phyloP scores from a whole-genome alignment of 2,888 invertebrate genomes.

The Ditylenchus weischeri region DNA sequence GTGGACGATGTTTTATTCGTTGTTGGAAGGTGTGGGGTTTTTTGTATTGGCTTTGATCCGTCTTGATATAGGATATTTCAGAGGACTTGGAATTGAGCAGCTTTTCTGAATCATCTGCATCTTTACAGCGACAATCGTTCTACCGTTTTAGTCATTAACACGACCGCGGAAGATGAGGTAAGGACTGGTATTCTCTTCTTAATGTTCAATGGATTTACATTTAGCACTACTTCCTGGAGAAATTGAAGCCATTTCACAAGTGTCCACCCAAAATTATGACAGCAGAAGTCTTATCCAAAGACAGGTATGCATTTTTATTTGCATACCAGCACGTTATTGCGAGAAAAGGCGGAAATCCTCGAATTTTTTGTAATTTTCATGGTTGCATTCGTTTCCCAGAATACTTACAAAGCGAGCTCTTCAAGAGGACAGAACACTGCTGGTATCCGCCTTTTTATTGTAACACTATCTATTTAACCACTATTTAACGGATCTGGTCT shows the following conservation, averaged over 20 bases:
- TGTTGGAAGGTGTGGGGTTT: constrained; percentile 35
- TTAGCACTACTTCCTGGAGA: constrained; percentile 42
- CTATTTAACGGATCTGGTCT: background rate
- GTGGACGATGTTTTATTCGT: constrained; percentile 53
- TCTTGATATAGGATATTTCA: constrained; percentile 23
- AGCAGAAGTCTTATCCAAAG: constrained; percentile 48
- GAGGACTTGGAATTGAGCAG: constrained; percentile 53
- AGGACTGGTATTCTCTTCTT: background rate
- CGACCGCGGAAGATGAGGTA: constrained; percentile 61
- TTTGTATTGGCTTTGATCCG: background rate
- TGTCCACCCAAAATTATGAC: constrained; percentile 53
- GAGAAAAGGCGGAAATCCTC: no score
- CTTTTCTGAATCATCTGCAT: constrained; percentile 60
- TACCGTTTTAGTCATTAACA: constrained; percentile 62
- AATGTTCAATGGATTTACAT: constrained; percentile 11
- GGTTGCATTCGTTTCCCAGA: background rate
- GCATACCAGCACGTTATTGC: background rate
- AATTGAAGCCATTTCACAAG: constrained; percentile 37
- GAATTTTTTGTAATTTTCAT: background rate
- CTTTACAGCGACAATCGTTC: constrained; percentile 61
- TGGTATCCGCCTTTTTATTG: background rate
- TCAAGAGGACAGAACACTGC: no score
- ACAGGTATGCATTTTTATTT: constrained; percentile 38
- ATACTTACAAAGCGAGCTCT: no score
- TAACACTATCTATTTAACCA: no score